phyloP scores from a whole-genome alignment of 2,888 invertebrate species.

The Thyatira batis region DNA sequence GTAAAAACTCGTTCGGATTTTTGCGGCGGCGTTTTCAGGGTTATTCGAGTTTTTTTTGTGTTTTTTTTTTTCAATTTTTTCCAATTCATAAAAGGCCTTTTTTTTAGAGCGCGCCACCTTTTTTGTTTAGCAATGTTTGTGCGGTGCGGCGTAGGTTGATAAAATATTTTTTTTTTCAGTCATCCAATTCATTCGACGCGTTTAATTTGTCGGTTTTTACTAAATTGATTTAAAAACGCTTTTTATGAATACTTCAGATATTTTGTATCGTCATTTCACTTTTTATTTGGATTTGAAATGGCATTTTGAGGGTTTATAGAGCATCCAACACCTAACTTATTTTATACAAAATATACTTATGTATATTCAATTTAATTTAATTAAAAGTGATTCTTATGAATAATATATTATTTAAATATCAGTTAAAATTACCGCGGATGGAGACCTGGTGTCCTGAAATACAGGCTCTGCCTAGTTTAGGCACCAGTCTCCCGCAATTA shows the following conservation, averaged over 20 bases:
- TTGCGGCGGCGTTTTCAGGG: conserved; percentile 59
- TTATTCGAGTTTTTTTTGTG: conserved; percentile 58
- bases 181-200: background rate
- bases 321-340: too few species aligned
- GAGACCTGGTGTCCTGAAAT: too few species aligned
- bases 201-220: background rate
- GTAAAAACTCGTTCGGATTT: conserved; percentile 67
- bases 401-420: too few species aligned
- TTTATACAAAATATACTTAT: too few species aligned
- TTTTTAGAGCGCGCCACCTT: background rate
- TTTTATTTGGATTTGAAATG: too few species aligned
- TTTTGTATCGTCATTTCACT: too few species aligned
- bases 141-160: background rate
- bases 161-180: background rate
- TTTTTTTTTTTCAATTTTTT: conserved; percentile 42
- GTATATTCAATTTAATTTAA: too few species aligned
- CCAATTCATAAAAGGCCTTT: conserved; percentile 1
- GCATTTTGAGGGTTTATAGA: too few species aligned
- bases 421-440: too few species aligned
- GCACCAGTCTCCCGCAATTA: too few species aligned
- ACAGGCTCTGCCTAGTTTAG: too few species aligned
- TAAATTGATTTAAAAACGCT: background rate
- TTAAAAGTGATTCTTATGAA: too few species aligned
- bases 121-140: background rate
- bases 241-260: background rate